Base-by-base conservation (phyloP, 2,797 vertebrate species). In the Diplodus puntazzo region DNA sequence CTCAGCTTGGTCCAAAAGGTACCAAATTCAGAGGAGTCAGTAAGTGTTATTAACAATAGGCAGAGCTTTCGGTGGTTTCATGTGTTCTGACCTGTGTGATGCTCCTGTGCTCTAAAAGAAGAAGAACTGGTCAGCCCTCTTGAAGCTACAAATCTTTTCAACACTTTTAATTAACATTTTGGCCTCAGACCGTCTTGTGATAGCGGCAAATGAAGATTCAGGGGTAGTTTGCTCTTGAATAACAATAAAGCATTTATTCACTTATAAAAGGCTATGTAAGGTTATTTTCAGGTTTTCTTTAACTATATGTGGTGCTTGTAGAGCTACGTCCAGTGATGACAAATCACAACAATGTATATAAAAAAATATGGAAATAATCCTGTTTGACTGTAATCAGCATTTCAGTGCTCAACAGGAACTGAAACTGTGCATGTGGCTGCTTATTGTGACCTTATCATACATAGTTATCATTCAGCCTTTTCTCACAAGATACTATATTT, bases 121-220 rank as follows among this genome's bases (percentile, higher is more conserved):
- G 7, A 30, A 58, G 39, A 48, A 58, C 16, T 49, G 30, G 18
- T 67, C 55, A 61, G 55, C 17, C 30, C 42, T 70, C 21, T 52
- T 58, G 43, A 57, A 54, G 49, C 18, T 67, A 46, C 18, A 71
- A 60, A 71, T 71, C 57, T 20, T 49, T 66, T 46, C 27, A 5
- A 53, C 34, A 58, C 11, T 57, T 67, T 52, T 23, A 73, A 73
- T 73, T 20, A 73, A 69, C 39, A 68, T 64, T 67, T 52, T 69
- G 57, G 53, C 65, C 42, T 64, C 52, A 73, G 58, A 49, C 25
- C 5, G 0, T 68, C 10, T 45, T 46, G 30, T 57, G 52, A 74
- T 63, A 57, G 69, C 18, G 27, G 69, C 3, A 42, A 45, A 23
- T 45, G 45, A 27, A 61, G 61, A 13, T 16, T 11, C 54, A 55